A percentile compares a stretch with the other conserved stretches of the same genome.
These are phyloP conservation scores for Aleadryas rufinucha DNA, from an alignment of 2,113 vertebrate genomes.

Conservation along the genomic window DNA sequence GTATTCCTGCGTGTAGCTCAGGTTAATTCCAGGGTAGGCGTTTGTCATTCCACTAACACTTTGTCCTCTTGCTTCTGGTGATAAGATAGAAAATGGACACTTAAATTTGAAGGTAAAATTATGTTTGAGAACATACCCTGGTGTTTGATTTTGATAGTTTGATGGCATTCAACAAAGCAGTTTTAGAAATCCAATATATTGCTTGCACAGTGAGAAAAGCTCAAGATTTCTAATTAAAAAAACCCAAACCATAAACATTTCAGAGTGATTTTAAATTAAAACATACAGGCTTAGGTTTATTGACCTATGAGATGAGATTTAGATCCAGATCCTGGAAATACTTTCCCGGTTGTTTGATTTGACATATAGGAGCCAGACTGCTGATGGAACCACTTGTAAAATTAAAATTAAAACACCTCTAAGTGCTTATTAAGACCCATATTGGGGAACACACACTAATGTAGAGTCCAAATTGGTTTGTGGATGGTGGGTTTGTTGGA, in stretches of 20 bases:
- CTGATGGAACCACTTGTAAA: neutral
- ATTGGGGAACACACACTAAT: neutral
- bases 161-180: neutral
- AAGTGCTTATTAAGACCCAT: neutral
- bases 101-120: neutral
- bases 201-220: neutral
- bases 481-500: neutral
- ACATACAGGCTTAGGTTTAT: neutral
- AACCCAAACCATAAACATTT: neutral
- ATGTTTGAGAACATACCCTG: neutral
- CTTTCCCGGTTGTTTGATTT: neutral
- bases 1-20: neutral
- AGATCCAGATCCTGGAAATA: neutral
- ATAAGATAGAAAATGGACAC: neutral
- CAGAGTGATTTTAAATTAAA: neutral
- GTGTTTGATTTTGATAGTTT: neutral
- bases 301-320: neutral
- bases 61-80: neutral
- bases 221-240: neutral
- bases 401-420: neutral
- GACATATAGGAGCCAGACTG: no score
- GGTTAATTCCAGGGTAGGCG: neutral
- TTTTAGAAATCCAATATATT: neutral
- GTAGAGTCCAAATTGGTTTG: neutral
- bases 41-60: neutral